Evolutionary conservation across 1,140 invertebrate species (phyloP).

Genomic region (Epicauta chinensis): DNA sequence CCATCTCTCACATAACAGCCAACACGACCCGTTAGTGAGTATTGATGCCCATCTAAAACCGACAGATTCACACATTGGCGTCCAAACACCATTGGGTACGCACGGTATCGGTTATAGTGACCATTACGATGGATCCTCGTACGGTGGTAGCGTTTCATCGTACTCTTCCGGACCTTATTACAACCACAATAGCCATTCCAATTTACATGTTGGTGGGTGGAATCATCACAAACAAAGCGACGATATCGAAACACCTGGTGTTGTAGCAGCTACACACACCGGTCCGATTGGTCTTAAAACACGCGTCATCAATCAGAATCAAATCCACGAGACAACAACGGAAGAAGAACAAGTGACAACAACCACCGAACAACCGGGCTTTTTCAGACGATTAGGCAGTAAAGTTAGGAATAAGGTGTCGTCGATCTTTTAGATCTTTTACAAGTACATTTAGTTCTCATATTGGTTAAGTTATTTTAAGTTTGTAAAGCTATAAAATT

Average conservation of each 20-base stretch:
- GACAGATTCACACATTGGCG: neutral
- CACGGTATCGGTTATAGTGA: neutral
- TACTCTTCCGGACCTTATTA: no score
- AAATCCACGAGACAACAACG: neutral
- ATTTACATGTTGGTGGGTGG: no score
- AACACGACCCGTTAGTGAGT: no score
- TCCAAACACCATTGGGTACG: neutral
- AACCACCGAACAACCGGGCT: conserved; percentile 14
- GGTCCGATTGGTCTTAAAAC: conserved; percentile 3
- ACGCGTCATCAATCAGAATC: conserved; percentile 3
- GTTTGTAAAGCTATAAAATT: neutral
- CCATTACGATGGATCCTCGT: no score
- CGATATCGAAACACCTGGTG: conserved; percentile 8
- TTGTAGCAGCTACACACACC: no score
- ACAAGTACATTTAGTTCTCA: neutral
- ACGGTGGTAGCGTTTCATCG: no score
- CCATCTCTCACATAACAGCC: neutral
- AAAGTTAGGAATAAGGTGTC: conserved; percentile 12
- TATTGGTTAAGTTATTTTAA: conserved; percentile 10
- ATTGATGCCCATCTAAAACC: neutral
- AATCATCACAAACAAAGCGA: no score
- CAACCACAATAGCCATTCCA: no score
- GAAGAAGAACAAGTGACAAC: neutral
- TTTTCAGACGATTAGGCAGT: conserved; percentile 16
- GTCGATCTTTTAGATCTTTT: no score